Conservation (phyloP, 2,888 invertebrate species). For the Hermodice carunculata region DNA sequence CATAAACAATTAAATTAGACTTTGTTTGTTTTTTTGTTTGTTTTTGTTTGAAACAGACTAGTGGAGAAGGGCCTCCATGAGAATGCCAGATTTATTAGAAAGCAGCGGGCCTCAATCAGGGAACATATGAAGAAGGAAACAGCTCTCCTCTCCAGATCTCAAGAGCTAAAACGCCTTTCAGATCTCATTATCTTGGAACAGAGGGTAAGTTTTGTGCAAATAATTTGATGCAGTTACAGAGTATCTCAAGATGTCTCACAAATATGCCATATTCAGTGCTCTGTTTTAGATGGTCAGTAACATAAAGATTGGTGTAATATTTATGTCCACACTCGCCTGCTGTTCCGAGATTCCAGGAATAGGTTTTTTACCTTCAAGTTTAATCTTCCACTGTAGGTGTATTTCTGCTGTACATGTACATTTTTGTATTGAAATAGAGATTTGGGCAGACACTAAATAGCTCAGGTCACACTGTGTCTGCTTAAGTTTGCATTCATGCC, state of each 20-base stretch:
- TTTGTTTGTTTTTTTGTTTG: not conserved
- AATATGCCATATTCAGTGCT: too few relatives aligned
- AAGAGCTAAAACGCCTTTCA: slow-evolving; percentile 61
- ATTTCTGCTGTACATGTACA: too few relatives aligned
- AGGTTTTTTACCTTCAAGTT: too few relatives aligned
- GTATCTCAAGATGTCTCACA: not conserved
- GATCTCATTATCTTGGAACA: slow-evolving; percentile 65
- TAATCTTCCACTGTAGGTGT: too few relatives aligned
- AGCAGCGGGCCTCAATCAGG: slow-evolving; percentile 42
- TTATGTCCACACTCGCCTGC: too few relatives aligned
- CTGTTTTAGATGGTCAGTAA: too few relatives aligned
- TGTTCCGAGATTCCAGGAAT: too few relatives aligned
- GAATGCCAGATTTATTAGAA: slow-evolving; percentile 43
- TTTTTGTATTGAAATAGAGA: too few relatives aligned
- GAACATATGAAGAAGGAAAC: slow-evolving; percentile 50
- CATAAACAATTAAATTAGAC: not conserved
- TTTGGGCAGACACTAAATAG: too few relatives aligned
- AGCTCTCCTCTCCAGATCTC: slow-evolving; percentile 54
- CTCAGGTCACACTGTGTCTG: too few relatives aligned
- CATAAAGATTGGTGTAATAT: too few relatives aligned
- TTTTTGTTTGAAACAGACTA: slow-evolving; percentile 15
- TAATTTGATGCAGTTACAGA: not conserved
- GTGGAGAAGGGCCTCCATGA: slow-evolving; percentile 45
- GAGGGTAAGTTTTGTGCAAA: slow-evolving; percentile 44
- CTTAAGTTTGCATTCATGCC: too few relatives aligned